A percentile compares a stretch with the other conserved stretches of the same genome.
Conservation (phyloP, 1,140 invertebrate species). For the Solen grandis region DNA sequence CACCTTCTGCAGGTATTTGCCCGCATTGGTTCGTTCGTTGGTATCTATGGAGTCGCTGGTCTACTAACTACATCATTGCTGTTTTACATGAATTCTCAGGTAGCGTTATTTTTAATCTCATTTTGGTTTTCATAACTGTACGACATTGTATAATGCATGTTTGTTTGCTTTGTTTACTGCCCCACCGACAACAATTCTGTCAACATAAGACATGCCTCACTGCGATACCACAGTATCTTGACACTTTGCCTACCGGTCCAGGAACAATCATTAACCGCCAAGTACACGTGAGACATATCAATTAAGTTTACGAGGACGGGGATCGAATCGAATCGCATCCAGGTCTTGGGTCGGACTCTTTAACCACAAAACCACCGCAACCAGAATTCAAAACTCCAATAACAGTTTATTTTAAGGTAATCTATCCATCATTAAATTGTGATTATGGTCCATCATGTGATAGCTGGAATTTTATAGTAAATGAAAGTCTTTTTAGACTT, state of each 20-base stretch:
- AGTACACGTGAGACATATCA: neutral
- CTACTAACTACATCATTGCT: constrained; percentile 59
- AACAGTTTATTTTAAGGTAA: no score
- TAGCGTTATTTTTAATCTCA: constrained; percentile 25
- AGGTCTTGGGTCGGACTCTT: no score
- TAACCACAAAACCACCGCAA: no score
- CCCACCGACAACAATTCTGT: neutral
- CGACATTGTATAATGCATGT: neutral
- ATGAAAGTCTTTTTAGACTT: no score
- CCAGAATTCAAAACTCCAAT: no score
- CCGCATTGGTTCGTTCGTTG: constrained; percentile 53
- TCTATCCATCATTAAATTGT: no score
- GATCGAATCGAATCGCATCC: no score
- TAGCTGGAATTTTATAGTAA: no score
- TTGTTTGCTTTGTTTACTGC: neutral
- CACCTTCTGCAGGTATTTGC: constrained; percentile 52
- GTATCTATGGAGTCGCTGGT: constrained; percentile 54
- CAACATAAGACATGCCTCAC: neutral
- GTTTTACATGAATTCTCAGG: constrained; percentile 61
- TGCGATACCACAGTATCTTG: neutral
- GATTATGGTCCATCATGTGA: no score
- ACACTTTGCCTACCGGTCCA: neutral
- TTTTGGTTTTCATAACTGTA: no score
- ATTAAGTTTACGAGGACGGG: no score
- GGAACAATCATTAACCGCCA: neutral